These are phyloP conservation scores for Habropoda laboriosa DNA, from an alignment of 1,140 invertebrate species.

Conservation along the genomic window DNA sequence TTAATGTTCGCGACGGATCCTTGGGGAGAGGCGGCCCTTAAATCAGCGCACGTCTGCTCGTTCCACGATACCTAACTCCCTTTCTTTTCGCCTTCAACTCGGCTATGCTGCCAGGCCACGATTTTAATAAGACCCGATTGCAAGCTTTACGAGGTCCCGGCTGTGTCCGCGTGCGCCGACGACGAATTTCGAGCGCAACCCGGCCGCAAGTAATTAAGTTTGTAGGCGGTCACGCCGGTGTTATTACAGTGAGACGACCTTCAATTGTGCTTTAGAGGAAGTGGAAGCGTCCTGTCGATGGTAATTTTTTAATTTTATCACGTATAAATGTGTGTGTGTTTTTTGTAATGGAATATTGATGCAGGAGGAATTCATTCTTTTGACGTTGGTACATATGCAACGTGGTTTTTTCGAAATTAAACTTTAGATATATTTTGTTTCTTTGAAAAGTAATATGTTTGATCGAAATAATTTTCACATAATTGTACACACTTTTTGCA, in stretches of 20 bases:
- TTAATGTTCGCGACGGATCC: slow-evolving; percentile 28
- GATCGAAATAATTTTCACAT: too few species aligned
- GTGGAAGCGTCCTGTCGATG: too few species aligned
- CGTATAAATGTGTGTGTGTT: background rate
- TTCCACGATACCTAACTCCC: slow-evolving; percentile 9
- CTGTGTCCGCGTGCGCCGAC: slow-evolving; percentile 4
- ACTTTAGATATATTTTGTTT: too few species aligned
- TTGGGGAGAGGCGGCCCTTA: slow-evolving; percentile 7
- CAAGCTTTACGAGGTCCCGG: slow-evolving; percentile 55
- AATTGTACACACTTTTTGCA: too few species aligned
- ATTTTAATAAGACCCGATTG: slow-evolving; percentile 67
- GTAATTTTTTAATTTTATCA: background rate
- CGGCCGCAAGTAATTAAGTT: slow-evolving; percentile 60
- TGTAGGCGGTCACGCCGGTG: slow-evolving; percentile 35
- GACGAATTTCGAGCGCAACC: slow-evolving; percentile 42
- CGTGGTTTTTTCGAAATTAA: too few species aligned
- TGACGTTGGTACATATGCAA: too few species aligned
- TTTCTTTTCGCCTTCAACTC: background rate
- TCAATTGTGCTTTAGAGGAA: background rate
- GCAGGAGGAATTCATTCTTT: too few species aligned
- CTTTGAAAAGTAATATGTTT: too few species aligned
- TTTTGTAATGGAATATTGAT: too few species aligned
- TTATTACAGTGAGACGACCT: slow-evolving; percentile 14
- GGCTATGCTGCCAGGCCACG: slow-evolving; percentile 35
- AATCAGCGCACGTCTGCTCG: slow-evolving; percentile 29